Conservation (phyloP, 2,113 vertebrate species). For the Rhynchopsitta pachyrhyncha region DNA sequence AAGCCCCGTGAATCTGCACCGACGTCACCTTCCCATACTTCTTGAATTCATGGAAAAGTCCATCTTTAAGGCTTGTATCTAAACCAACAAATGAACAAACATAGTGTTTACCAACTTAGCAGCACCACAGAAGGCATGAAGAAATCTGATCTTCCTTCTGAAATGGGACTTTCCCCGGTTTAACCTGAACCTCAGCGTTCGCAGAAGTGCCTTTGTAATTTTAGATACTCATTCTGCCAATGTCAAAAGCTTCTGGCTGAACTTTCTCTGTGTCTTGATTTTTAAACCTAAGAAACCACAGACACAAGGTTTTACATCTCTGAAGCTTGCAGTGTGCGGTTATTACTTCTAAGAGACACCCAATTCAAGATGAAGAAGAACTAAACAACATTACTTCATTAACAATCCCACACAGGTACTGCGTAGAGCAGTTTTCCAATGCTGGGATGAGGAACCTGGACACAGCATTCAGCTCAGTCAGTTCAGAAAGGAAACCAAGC, state of each 20-base stretch:
- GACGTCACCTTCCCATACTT: constrained; percentile 99
- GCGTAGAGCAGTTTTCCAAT: neutral
- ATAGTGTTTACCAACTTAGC: fast-evolving
- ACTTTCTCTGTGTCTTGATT: neutral
- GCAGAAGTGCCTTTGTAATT: neutral
- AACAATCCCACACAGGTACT: neutral
- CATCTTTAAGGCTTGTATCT: constrained; percentile 99
- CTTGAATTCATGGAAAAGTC: constrained; percentile 99
- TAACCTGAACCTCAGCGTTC: neutral
- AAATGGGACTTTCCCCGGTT: neutral
- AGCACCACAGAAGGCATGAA: neutral
- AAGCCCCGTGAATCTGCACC: constrained; percentile 95
- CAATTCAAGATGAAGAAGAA: neutral
- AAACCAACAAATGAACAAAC: neutral
- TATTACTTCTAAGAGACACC: neutral
- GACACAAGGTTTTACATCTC: fast-evolving
- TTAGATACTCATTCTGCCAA: neutral
- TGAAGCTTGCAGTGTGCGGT: fast-evolving
- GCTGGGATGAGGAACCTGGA: neutral
- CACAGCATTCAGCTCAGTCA: neutral
- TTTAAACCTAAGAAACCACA: neutral
- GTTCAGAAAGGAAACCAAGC: neutral
- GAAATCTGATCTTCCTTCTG: neutral
- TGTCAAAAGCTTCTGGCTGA: neutral
- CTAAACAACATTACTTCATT: neutral